Evolutionary conservation across 1,140 invertebrate species (phyloP).

Genomic region (Ephestia elutella): DNA sequence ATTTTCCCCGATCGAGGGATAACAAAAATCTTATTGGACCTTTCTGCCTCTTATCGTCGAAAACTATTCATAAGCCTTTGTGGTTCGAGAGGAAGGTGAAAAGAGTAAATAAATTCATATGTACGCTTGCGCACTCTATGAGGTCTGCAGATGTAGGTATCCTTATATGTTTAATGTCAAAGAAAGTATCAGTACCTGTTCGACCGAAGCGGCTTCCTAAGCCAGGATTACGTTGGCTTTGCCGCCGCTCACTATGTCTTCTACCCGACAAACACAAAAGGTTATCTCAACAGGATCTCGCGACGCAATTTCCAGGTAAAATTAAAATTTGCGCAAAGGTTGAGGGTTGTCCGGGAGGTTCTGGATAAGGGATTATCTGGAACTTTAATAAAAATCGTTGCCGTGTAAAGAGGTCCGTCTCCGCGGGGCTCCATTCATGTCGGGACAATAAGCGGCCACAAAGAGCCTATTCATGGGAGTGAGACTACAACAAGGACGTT

Average conservation of each 20-base stretch:
- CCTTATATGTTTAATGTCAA: constrained; percentile 5
- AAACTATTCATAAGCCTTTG: not conserved
- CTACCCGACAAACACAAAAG: constrained; percentile 20
- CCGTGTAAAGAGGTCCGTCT: constrained; percentile 18
- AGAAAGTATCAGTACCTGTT: constrained; percentile 20
- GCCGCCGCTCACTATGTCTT: constrained; percentile 18
- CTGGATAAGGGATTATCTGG: constrained; percentile 2
- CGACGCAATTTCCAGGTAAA: not conserved
- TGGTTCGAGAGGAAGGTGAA: not conserved
- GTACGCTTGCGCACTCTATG: not conserved
- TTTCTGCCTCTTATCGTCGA: constrained; percentile 1
- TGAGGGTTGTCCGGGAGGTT: not conserved
- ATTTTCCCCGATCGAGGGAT: not conserved
- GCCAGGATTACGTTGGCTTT: constrained; percentile 29
- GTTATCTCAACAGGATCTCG: constrained; percentile 22
- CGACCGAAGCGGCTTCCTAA: constrained; percentile 28
- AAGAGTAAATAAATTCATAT: not conserved
- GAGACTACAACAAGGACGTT: constrained; percentile 19
- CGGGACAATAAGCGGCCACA: constrained; percentile 27
- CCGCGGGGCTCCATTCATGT: constrained; percentile 24
- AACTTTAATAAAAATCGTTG: constrained; percentile 22
- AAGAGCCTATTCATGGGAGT: constrained; percentile 31
- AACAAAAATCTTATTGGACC: not conserved
- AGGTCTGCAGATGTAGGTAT: not conserved
- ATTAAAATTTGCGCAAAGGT: constrained; percentile 13